These are phyloP conservation scores for Cydia pomonella DNA, from an alignment of 1,140 invertebrate genomes.

Conservation along the genomic window DNA sequence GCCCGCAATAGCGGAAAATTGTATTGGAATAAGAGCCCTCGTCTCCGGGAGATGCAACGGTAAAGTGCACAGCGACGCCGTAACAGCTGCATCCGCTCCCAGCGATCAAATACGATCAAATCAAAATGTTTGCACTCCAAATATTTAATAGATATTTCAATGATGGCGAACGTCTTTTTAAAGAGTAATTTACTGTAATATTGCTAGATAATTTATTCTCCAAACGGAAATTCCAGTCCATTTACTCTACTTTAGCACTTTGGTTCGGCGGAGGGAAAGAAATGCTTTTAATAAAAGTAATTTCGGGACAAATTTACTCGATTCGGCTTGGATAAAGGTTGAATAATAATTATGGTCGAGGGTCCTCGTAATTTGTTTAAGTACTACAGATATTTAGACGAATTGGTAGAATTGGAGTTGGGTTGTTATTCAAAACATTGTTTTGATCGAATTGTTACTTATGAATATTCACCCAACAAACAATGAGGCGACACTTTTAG, in stretches of 20 bases:
- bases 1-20: background rate
- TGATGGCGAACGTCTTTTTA: constrained; percentile 42
- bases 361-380: constrained; percentile 63
- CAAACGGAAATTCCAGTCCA: constrained; percentile 73
- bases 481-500: too few species aligned
- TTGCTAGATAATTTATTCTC: constrained; percentile 69
- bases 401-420: constrained; percentile 39
- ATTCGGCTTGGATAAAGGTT: constrained; percentile 71
- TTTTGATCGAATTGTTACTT: constrained; percentile 39
- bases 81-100: background rate
- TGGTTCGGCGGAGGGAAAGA: constrained; percentile 66
- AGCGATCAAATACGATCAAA: background rate
- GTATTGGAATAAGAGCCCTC: background rate
- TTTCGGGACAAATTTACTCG: constrained; percentile 72
- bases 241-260: constrained; percentile 76
- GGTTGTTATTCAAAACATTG: constrained; percentile 52
- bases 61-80: background rate
- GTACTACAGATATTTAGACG: constrained; percentile 37
- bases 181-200: constrained; percentile 61
- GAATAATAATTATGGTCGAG: constrained; percentile 70
- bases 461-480: constrained; percentile 52
- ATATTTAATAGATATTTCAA: constrained; percentile 28
- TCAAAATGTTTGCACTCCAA: constrained; percentile 8
- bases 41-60: background rate
- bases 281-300: constrained; percentile 77